A percentile compares a stretch with the other conserved stretches of the same genome.
Conservation (phyloP, 2,888 invertebrate species). For the Drosophila monieri region DNA sequence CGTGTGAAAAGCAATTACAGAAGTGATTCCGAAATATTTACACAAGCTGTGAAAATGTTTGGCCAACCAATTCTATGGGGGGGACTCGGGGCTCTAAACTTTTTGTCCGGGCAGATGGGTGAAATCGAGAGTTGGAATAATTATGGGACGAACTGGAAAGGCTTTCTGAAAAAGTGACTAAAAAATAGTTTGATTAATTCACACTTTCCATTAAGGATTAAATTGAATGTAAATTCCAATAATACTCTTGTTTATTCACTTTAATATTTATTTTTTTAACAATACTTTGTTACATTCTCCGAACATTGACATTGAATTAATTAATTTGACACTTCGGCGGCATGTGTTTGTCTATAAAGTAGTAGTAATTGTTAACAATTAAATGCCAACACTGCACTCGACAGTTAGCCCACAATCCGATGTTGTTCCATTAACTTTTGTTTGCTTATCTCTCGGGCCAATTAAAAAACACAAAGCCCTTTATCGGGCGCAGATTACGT, state of each 20-base stretch:
- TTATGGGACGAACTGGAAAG: not conserved
- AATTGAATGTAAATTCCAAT: not conserved
- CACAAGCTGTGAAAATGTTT: conserved; percentile 34
- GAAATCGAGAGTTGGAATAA: not conserved
- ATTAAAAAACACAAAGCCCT: conserved; percentile 22
- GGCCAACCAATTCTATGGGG: conserved; percentile 7
- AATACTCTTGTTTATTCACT: not conserved
- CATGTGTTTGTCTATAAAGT: not conserved
- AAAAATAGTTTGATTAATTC: not conserved
- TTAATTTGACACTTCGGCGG: conserved; percentile 14
- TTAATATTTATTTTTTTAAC: not conserved
- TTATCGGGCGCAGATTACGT: conserved; percentile 30
- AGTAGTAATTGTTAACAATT: conserved; percentile 13
- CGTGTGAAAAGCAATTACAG: conserved; percentile 42
- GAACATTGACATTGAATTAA: conserved; percentile 4
- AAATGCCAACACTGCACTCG: conserved; percentile 7
- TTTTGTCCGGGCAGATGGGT: not conserved
- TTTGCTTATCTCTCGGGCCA: conserved; percentile 39
- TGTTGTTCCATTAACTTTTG: conserved; percentile 24
- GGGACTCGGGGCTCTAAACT: not conserved
- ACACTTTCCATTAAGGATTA: not conserved
- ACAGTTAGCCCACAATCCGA: conserved; percentile 5
- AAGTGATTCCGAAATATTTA: conserved; percentile 39
- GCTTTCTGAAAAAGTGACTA: not conserved
- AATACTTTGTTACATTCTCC: conserved; percentile 2